Base-by-base conservation (phyloP, 1,140 invertebrate genomes). In the Nasonia vitripennis region DNA sequence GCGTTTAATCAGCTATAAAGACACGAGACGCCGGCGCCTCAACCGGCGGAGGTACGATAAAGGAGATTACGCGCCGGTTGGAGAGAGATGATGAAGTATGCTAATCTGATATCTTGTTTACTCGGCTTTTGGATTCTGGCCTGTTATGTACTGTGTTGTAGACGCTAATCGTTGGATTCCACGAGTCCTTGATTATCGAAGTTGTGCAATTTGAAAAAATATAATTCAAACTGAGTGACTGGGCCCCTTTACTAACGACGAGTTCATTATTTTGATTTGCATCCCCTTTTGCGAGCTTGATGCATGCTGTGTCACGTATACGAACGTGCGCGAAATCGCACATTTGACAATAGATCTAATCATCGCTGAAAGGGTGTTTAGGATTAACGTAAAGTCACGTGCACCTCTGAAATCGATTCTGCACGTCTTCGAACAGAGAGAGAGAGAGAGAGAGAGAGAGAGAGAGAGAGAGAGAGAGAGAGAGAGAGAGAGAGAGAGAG, bases 31-130 rank as follows among this genome's bases (percentile, higher is more conserved):
- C 11, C 17, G 73, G 73, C 73, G 73, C 73, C 73, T 37, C 34
- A 45, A 4, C 41, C 34, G 4, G 9, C 23, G 77, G 77, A 79
- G 55, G 51, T 70, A 9, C 67, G 71, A 81, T 71, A 81, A 71
- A 81, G 62, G 67, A 71, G 79, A 81, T 81, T 81, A 81, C 79
- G n/a, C 20, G 51, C 20, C 27, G 51, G 34, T 4, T 10, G 11
- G 41, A 41, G 11, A 31, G 37, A 67, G 34, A 81, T 81, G 79
- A 81, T 81, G 79, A 81, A 81, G 31, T 81, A 81, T 81, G 79
- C 79, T 71, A 70, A 81, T 70, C 67, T 81, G 0, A 81, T 82
- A 74, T 82, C 80, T 82, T 82, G 79, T 81, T 81, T 81, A 73
- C 41, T 71, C 67, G 67, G 67, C 37, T 34, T 68, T 79, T 71